Evolutionary conservation across 2,113 vertebrate genomes (phyloP), one percentile per base, ranked within the genome.

Genomic region (Campylomormyrus numenius): DNA sequence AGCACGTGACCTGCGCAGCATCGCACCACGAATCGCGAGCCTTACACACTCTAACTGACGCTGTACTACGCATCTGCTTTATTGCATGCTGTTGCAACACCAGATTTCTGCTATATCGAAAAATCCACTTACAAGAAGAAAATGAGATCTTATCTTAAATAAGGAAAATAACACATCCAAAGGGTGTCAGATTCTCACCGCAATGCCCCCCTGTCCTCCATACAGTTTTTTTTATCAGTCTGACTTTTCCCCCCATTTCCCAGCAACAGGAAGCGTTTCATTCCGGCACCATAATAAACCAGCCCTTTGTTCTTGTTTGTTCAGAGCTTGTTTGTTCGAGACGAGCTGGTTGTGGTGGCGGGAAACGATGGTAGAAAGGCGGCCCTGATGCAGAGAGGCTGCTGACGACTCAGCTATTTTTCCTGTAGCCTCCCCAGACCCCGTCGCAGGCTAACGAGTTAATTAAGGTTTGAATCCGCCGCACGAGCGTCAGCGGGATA

Each of bases 391-490:
- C 24, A 27, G 15, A 10, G 45, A 49, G 62, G n/a, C 62, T 11
- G 15, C 46, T 53, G 31, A 8, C 42, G n/a, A 62, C n/a, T 49
- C 62, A 10, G 58, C 58, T 24, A 9, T 42, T 39, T 27, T 11
- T 66, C 88, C 19, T 42, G 46, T n/a, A 88, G 45, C 62, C 62
- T 80, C 74, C 35, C 35, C 31, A 39, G 31, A 77, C 42, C 80
- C 21, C 9, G 3, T n/a, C 5, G 24, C 49, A 48, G n/a, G 27
- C 46, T 42, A 70, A 27, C n/a, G 49, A 83, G 70, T 83, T 89
- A 45, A 89, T 89, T 89, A 89, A 89, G 88, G 56, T 83, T 52
- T 53, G 70, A 89, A 83, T 83, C 88, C 19, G 31, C 8, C 45
- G 7, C 19, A 21, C 24, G 88, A 5, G 70, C 52, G 70, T 52